Evolutionary conservation across 2,113 vertebrate species (phyloP), one percentile per base, ranked within the genome.

Genomic region (Apus apus): DNA sequence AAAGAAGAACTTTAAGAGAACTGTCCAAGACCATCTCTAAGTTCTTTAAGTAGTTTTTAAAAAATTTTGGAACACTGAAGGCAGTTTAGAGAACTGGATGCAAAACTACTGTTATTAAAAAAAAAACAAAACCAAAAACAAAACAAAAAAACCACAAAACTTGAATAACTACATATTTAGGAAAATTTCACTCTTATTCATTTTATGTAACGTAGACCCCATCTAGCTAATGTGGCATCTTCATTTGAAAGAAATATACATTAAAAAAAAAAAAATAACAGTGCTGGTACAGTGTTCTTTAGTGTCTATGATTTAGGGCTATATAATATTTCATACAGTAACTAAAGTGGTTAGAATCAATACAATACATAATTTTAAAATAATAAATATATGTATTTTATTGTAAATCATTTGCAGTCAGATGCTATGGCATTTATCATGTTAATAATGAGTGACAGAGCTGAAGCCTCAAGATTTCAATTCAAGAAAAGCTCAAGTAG

Each of bases 311-410:
- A 72, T 85, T 91, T 82, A 40, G 73, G 40, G 67, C 29, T 85
- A 65, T 54, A 79, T 58, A 90, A 65, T 61, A 90, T 91, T 91
- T 96, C 82, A 95, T 93, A 87, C 87, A 90, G 48, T 40, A 87
- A 87, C 92, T 91, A 87, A 91, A 82, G 21, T 23, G 30, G 23
- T 70, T 77, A 84, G 46, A 91, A 93, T 79, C 75, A 73, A 76
- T 83, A 65, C 50, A 36, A 87, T 83, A 93, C 89, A 85, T 72
- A 78, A 23, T 40, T 93, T 91, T 85, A 58, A 95, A 86, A 38
- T 45, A 85, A 90, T 40, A 56, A 95, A 70, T 79, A 83, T 80
- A 81, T 91, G 60, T 9, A 62, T 84, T 80, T 90, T 70, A 58
- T 50, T 89, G 43, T 81, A 81, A 87, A 91, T 78, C 71, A 65